Percentiles rank a stretch among this genome's conserved stretches.
These are phyloP conservation scores for Pygoscelis adeliae DNA, from an alignment of 2,113 vertebrate genomes.

Conservation along the genomic window DNA sequence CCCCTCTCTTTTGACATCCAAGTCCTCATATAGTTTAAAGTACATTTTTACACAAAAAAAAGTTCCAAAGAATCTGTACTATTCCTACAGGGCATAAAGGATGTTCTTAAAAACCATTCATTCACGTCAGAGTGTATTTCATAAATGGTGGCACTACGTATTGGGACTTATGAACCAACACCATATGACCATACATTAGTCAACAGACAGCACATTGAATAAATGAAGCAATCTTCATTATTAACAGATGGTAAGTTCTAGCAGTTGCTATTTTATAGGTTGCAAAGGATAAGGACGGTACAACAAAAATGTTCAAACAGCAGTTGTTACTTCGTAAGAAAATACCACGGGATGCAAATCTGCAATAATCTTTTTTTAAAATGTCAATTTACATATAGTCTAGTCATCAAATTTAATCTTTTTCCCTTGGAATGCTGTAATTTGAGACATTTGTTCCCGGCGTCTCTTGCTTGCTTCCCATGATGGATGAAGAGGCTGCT, in stretches of 20 bases:
- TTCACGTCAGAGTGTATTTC: not conserved
- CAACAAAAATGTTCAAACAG: not conserved
- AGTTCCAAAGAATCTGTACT: not conserved
- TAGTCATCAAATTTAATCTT: slow-evolving; percentile 92
- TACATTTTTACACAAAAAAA: not conserved
- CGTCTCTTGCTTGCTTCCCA: slow-evolving; percentile 95
- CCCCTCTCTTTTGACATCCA: not conserved
- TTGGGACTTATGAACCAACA: not conserved
- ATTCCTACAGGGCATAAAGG: not conserved
- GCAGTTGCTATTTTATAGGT: not conserved
- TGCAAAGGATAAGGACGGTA: not conserved
- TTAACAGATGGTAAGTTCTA: not conserved
- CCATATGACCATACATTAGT: not conserved
- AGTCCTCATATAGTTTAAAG: not conserved
- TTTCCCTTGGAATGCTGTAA: slow-evolving; percentile 92
- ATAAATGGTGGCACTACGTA: not conserved
- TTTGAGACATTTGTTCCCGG: slow-evolving; percentile 88
- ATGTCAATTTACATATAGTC: not conserved
- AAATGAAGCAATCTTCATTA: not conserved
- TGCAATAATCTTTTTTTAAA: not conserved
- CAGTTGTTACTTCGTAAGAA: not conserved
- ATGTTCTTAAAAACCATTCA: not conserved
- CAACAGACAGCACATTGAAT: not conserved
- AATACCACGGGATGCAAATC: not conserved
- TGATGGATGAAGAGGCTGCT: slow-evolving; percentile 90